A percentile compares a stretch with the other conserved stretches of the same genome.
Conservation (phyloP, 2,797 vertebrate genomes). For the Onychomys arenicola region DNA sequence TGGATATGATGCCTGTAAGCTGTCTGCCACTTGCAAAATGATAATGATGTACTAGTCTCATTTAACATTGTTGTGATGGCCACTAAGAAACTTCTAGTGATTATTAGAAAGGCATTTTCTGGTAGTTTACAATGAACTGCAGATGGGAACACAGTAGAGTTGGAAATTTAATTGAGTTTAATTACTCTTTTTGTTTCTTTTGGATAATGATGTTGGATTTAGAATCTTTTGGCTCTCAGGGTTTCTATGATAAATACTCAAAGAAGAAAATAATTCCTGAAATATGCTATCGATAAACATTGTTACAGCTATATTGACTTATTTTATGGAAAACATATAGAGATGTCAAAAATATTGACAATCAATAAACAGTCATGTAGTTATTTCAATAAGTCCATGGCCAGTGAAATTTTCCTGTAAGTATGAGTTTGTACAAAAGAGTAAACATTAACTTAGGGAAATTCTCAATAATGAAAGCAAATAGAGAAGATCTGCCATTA, state of each 20-base stretch:
- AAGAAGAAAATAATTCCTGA: neutral
- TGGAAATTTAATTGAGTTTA: constrained; percentile 42
- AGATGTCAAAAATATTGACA: neutral
- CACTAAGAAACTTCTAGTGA: constrained; percentile 38
- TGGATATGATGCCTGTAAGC: neutral
- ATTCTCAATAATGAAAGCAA: neutral
- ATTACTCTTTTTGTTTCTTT: constrained; percentile 6
- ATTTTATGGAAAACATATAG: neutral
- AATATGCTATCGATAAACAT: neutral
- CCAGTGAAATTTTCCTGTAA: neutral
- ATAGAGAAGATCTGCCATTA: neutral
- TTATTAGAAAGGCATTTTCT: neutral
- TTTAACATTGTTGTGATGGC: constrained; percentile 26
- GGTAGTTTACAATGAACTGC: constrained; percentile 5
- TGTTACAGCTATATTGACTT: neutral
- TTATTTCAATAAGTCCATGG: neutral
- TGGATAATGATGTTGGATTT: neutral
- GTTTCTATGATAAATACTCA: neutral
- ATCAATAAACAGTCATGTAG: neutral
- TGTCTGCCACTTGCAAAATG: neutral
- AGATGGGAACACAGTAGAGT: neutral
- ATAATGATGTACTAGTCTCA: neutral
- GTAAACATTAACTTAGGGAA: neutral
- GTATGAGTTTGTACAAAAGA: neutral
- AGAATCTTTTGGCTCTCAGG: neutral